These are phyloP conservation scores for Neofelis nebulosa DNA, from an alignment of 2,113 vertebrate genomes.

Conservation along the genomic window DNA sequence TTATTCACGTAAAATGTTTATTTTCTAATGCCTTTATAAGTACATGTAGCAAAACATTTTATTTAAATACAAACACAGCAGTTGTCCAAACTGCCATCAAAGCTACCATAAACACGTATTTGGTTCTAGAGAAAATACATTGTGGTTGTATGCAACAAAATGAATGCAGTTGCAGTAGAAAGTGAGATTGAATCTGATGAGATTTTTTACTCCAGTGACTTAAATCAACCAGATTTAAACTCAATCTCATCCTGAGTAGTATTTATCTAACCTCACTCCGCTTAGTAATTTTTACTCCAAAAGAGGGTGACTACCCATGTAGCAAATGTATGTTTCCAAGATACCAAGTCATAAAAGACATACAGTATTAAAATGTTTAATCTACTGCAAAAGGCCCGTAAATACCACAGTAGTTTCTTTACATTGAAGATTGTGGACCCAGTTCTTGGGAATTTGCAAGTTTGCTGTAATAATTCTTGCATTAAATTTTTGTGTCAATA, in stretches of 20 bases:
- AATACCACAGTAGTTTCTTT: background rate
- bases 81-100: slow-evolving; percentile 13
- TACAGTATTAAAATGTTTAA: background rate
- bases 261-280: background rate
- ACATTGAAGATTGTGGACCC: background rate
- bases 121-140: background rate
- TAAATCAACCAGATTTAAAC: slow-evolving; percentile 20
- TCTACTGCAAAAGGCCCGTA: background rate
- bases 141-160: background rate
- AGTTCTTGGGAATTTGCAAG: background rate
- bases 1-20: background rate
- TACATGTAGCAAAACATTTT: background rate
- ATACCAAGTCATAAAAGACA: background rate
- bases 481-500: slow-evolving; percentile 32
- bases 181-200: background rate
- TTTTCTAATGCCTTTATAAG: background rate
- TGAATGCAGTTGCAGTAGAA: background rate
- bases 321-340: background rate
- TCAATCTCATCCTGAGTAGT: background rate
- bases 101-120: background rate
- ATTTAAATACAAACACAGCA: background rate
- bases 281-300: slow-evolving; percentile 13
- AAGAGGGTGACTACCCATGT: background rate
- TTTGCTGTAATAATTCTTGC: background rate
- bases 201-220: background rate